Evolutionary conservation across 2,113 vertebrate species (phyloP).

Genomic region (Entelurus aequoreus): DNA sequence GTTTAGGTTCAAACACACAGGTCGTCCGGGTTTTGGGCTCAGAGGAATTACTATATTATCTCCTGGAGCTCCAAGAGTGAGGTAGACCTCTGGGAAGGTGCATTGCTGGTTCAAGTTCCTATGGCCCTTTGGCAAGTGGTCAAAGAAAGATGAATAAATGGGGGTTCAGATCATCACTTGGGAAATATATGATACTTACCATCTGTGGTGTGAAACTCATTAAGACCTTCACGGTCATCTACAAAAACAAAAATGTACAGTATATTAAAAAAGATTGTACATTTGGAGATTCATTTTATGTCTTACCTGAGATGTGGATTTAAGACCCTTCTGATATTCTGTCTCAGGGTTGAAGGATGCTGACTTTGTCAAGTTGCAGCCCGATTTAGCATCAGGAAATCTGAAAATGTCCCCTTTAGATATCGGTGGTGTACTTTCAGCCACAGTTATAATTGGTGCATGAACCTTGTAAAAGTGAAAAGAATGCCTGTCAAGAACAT

Average conservation of each 20-base stretch:
- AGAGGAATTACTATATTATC: slow-evolving; percentile 64
- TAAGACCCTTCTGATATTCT: slow-evolving; percentile 32
- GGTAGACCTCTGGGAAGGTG: slow-evolving; percentile 61
- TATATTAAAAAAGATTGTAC: neutral
- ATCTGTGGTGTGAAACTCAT: slow-evolving; percentile 64
- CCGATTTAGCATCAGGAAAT: slow-evolving; percentile 12
- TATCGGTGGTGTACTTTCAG: slow-evolving; percentile 42
- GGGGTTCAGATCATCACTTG: neutral
- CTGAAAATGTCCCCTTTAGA: slow-evolving; percentile 31
- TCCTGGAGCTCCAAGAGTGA: slow-evolving; percentile 62
- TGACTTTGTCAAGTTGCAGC: slow-evolving; percentile 41
- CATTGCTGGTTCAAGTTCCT: slow-evolving; percentile 21
- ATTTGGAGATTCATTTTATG: neutral
- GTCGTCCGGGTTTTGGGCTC: slow-evolving; percentile 43
- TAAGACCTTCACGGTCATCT: slow-evolving; percentile 64
- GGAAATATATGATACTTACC: slow-evolving; percentile 34
- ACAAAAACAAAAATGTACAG: neutral
- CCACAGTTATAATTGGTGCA: slow-evolving; percentile 37
- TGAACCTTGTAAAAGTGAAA: slow-evolving; percentile 20
- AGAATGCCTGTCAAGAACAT: too few relatives aligned
- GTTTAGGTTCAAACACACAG: slow-evolving; percentile 60
- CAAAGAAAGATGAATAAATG: neutral
- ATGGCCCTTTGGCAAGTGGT: slow-evolving; percentile 31
- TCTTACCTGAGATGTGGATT: slow-evolving; percentile 50
- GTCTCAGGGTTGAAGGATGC: slow-evolving; percentile 41